These are phyloP conservation scores for Thalpophila matura DNA, from an alignment of 2,888 invertebrate species.

Conservation along the genomic window DNA sequence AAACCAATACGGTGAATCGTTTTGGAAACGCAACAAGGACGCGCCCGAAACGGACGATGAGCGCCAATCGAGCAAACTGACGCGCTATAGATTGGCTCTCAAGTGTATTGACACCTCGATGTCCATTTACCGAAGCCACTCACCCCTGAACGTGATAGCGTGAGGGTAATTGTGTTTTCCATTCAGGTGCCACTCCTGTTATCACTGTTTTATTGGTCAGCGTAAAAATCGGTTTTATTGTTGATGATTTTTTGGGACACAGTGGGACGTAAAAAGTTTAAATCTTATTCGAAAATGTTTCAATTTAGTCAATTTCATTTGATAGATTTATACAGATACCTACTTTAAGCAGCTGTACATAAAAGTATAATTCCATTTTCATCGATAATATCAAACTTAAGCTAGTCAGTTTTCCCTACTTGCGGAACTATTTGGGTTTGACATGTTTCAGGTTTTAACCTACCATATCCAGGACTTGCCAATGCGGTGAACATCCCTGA, in stretches of 20 bases:
- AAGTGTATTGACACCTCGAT: slow-evolving; percentile 64
- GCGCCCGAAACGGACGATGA: slow-evolving; percentile 48
- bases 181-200: slow-evolving; percentile 59
- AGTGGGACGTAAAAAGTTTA: slow-evolving; percentile 16
- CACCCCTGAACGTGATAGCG: slow-evolving; percentile 67
- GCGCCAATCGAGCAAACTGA: slow-evolving; percentile 59
- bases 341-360: background rate
- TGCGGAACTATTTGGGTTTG: background rate
- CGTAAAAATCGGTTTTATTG: slow-evolving; percentile 57
- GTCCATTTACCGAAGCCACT: slow-evolving; percentile 69
- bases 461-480: background rate
- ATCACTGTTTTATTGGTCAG: slow-evolving; percentile 56
- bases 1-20: slow-evolving; percentile 60
- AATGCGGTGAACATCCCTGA: slow-evolving; percentile 11
- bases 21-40: slow-evolving; percentile 64
- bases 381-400: background rate
- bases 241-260: slow-evolving; percentile 38
- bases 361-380: background rate
- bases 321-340: background rate
- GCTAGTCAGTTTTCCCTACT: background rate
- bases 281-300: slow-evolving; percentile 16
- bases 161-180: slow-evolving; percentile 64
- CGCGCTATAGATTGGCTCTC: slow-evolving; percentile 65
- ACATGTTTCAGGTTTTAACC: slow-evolving; percentile 29
- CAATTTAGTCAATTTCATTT: slow-evolving; percentile 23